These are phyloP conservation scores for Eulacestoma nigropectus DNA, from an alignment of 2,113 vertebrate species.

Conservation along the genomic window DNA sequence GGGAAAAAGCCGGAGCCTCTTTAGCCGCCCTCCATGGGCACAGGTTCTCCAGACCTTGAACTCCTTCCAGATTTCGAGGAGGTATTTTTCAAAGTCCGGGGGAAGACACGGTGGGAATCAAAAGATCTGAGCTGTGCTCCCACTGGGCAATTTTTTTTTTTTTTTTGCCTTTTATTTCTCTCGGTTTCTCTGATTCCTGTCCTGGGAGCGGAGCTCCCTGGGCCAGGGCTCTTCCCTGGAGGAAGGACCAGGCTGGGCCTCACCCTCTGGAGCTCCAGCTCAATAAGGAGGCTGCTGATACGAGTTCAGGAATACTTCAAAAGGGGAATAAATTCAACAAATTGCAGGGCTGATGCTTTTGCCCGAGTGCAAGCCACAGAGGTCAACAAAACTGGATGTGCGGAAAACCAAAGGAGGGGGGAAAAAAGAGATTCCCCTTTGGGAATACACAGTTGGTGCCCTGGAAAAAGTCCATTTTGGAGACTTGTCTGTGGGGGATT, in stretches of 20 bases:
- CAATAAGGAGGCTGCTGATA: background rate
- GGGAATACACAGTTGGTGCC: background rate
- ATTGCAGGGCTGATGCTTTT: background rate
- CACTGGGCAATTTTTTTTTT: background rate
- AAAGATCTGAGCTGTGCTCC: background rate
- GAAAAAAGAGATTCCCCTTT: background rate
- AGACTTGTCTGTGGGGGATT: fast-evolving
- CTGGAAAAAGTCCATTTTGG: background rate
- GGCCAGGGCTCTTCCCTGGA: background rate
- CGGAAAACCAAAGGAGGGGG: background rate
- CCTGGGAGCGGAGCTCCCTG: background rate
- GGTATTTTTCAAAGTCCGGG: background rate
- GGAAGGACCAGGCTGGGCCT: background rate
- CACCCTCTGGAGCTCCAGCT: background rate
- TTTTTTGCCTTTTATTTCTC: background rate
- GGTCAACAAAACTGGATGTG: background rate
- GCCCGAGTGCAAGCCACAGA: background rate
- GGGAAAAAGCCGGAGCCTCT: background rate
- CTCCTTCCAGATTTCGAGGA: background rate
- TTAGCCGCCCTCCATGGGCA: fast-evolving
- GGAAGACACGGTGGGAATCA: background rate
- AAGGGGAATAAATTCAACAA: background rate
- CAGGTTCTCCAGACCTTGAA: background rate
- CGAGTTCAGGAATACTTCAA: background rate
- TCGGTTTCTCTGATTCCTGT: background rate